Evolutionary conservation across 2,888 invertebrate genomes (phyloP).

Genomic region (Ichneumoninae sp.): DNA sequence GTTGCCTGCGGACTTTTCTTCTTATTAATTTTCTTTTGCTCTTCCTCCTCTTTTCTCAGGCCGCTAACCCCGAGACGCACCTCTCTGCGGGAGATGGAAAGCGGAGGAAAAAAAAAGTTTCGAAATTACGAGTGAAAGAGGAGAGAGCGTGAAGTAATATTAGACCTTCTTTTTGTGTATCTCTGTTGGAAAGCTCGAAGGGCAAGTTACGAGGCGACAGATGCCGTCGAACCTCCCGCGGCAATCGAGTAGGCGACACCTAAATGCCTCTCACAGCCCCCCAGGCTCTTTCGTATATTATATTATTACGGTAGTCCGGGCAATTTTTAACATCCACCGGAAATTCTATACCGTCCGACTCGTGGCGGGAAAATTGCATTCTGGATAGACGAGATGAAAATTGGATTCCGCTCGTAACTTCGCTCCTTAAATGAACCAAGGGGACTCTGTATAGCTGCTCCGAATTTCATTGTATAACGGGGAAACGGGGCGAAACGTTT

Average conservation of each 20-base stretch:
- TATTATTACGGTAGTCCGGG: neutral
- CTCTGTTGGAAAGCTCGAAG: neutral
- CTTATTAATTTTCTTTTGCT: too few relatives aligned
- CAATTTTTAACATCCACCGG: neutral
- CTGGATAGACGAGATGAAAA: neutral
- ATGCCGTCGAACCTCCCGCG: neutral
- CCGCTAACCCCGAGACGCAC: neutral
- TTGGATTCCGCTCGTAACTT: neutral
- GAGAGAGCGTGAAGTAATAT: slow-evolving; percentile 24
- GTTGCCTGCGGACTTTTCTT: neutral
- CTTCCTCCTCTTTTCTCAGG: neutral
- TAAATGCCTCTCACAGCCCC: neutral
- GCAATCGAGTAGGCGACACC: neutral
- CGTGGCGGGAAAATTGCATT: neutral
- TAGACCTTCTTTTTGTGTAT: neutral
- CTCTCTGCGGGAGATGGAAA: slow-evolving; percentile 54
- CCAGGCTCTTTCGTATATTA: neutral
- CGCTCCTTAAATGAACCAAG: neutral
- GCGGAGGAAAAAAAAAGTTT: slow-evolving; percentile 45
- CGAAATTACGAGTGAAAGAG: slow-evolving; percentile 49
- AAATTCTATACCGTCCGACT: neutral
- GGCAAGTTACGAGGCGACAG: slow-evolving; percentile 1
- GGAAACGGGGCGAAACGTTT: neutral
- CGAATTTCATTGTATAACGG: neutral
- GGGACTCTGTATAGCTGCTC: neutral